Evolutionary conservation across 1,140 invertebrate genomes (phyloP).

Genomic region (Trichonephila clavata): DNA sequence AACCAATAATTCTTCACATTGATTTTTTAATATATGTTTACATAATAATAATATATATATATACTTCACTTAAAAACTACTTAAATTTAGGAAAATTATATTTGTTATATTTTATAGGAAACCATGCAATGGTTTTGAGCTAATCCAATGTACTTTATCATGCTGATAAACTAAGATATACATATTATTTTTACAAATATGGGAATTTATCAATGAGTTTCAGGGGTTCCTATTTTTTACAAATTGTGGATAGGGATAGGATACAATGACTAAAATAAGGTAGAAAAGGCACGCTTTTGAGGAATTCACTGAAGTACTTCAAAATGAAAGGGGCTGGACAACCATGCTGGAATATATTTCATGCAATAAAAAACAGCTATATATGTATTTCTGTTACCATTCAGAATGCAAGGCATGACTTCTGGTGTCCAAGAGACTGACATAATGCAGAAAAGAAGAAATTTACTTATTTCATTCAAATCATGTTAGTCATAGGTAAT

Average conservation of each 20-base stretch:
- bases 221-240: not conserved
- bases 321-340: not conserved
- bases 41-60: too few relatives aligned
- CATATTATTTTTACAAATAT: not conserved
- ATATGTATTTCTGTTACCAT: constrained; percentile 66
- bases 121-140: not conserved
- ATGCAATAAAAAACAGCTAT: constrained; percentile 55
- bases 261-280: not conserved
- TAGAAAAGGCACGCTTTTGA: not conserved
- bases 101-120: not conserved
- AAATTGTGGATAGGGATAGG: not conserved
- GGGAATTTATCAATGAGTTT: not conserved
- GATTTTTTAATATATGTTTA: too few relatives aligned
- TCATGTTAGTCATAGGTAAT: constrained; percentile 39
- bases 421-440: constrained; percentile 75
- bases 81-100: too few relatives aligned
- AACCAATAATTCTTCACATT: too few relatives aligned
- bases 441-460: constrained; percentile 64
- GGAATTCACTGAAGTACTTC: not conserved
- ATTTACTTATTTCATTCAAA: constrained; percentile 39
- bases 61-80: too few relatives aligned
- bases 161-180: not conserved
- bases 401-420: constrained; percentile 73
- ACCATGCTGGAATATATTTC: constrained; percentile 54
- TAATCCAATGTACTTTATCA: not conserved